These are phyloP conservation scores for Neoniphon sammara DNA, from an alignment of 2,797 vertebrate genomes.

Conservation along the genomic window DNA sequence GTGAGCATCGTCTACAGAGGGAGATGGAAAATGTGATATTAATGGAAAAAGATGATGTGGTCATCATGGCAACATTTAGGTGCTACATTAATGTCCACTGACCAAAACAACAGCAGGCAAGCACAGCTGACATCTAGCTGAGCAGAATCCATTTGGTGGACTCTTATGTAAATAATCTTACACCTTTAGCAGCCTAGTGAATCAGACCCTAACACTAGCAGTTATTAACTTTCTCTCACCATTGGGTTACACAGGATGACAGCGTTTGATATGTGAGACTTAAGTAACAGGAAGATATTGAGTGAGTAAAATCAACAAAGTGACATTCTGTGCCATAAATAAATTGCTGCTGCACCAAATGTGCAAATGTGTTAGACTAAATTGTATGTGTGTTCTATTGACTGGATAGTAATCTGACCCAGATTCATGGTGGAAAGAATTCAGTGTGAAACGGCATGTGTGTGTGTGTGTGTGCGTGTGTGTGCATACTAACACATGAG, in stretches of 20 bases:
- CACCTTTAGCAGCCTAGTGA: not conserved
- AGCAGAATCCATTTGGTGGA: not conserved
- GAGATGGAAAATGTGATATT: slow-evolving; percentile 37
- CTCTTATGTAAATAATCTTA: not conserved
- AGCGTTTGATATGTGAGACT: not conserved
- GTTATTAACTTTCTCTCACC: not conserved
- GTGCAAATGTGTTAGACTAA: not conserved
- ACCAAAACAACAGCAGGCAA: slow-evolving; percentile 3
- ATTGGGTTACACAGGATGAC: not conserved
- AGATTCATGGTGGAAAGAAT: slow-evolving; percentile 26
- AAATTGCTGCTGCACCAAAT: slow-evolving; percentile 3
- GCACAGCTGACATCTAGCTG: not conserved
- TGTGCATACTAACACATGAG: slow-evolving; percentile 91
- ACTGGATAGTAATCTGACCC: slow-evolving; percentile 32
- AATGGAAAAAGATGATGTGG: not conserved
- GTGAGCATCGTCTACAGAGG: slow-evolving; percentile 93
- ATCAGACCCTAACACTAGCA: not conserved
- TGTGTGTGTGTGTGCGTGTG: slow-evolving; percentile 13
- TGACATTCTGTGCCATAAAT: slow-evolving; percentile 9
- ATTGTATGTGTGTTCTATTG: slow-evolving; percentile 24
- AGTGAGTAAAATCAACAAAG: slow-evolving; percentile 1
- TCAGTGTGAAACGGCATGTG: not conserved
- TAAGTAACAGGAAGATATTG: not conserved
- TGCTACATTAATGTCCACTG: not conserved
- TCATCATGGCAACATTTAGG: not conserved